Conservation (phyloP, 2,113 vertebrate genomes). For the Tauraco erythrolophus region DNA sequence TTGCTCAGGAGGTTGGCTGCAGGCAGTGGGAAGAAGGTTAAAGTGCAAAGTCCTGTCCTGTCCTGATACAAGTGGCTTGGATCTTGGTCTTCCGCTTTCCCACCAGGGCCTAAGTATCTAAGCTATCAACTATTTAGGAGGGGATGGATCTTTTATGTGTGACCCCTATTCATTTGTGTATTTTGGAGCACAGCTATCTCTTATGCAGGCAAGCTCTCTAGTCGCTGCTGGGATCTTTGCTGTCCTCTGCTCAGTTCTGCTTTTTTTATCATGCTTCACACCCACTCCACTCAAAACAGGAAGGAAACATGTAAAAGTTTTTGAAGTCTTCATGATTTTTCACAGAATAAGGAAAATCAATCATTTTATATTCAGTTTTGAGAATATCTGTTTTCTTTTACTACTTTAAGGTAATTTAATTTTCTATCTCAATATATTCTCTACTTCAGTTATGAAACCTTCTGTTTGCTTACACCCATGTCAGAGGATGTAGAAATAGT, state of each 20-base stretch:
- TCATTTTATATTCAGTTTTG: not conserved
- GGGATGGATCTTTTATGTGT: not conserved
- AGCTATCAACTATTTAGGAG: not conserved
- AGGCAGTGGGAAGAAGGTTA: not conserved
- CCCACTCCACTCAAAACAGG: not conserved
- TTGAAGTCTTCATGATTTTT: not conserved
- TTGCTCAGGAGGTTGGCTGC: not conserved
- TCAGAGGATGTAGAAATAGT: constrained; percentile 42
- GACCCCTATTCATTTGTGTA: not conserved
- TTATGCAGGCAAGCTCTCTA: not conserved
- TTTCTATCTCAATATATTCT: not conserved
- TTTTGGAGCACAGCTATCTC: not conserved
- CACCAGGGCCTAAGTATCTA: not conserved
- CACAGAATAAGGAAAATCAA: not conserved
- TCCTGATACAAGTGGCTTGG: not conserved
- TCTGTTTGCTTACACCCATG: not conserved
- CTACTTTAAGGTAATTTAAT: not conserved
- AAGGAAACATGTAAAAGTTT: not conserved
- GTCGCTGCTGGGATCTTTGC: not conserved
- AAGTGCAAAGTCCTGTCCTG: accelerated
- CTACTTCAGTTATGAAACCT: not conserved
- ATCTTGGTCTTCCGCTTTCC: not conserved
- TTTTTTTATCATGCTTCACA: not conserved
- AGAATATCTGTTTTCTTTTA: not conserved
- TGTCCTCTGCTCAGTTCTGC: not conserved